Percentiles rank a stretch among this genome's conserved stretches.
These are phyloP conservation scores for Trematomus loennbergii DNA, from an alignment of 2,113 vertebrate genomes.

Conservation along the genomic window DNA sequence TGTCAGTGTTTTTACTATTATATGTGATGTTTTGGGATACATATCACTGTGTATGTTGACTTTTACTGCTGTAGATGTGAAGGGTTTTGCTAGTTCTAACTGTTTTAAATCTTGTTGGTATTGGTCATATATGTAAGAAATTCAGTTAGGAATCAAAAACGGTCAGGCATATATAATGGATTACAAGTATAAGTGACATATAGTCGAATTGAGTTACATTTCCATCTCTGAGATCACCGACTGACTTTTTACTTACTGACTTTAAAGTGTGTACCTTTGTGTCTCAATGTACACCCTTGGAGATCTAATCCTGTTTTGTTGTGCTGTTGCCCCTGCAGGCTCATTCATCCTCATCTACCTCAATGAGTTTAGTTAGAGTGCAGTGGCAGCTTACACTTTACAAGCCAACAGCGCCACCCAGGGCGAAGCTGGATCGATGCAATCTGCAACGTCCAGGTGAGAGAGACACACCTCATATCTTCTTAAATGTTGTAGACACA, in stretches of 20 bases:
- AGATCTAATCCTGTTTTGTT: neutral
- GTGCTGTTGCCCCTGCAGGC: slow-evolving; percentile 84
- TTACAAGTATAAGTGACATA: neutral
- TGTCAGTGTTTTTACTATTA: too few relatives aligned
- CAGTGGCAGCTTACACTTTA: slow-evolving; percentile 94
- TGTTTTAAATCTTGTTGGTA: too few relatives aligned
- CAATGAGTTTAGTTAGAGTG: slow-evolving; percentile 94
- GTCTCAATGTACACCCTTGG: too few relatives aligned
- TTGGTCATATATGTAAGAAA: too few relatives aligned
- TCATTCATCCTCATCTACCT: slow-evolving; percentile 96
- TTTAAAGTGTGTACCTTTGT: too few relatives aligned
- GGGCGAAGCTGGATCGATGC: slow-evolving; percentile 92
- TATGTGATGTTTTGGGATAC: too few relatives aligned
- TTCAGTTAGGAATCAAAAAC: too few relatives aligned
- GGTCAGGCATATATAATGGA: neutral
- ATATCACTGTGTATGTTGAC: too few relatives aligned
- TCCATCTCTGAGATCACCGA: neutral
- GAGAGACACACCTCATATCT: neutral
- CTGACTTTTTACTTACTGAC: neutral
- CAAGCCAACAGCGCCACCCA: slow-evolving; percentile 92
- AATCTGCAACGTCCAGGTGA: slow-evolving; percentile 92
- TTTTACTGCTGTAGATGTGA: too few relatives aligned
- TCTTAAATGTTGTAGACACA: accelerated
- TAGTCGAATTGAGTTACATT: neutral
- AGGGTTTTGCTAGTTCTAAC: too few relatives aligned